phyloP scores from a whole-genome alignment of 2,113 vertebrate species.

The Ctenomys sociabilis region DNA sequence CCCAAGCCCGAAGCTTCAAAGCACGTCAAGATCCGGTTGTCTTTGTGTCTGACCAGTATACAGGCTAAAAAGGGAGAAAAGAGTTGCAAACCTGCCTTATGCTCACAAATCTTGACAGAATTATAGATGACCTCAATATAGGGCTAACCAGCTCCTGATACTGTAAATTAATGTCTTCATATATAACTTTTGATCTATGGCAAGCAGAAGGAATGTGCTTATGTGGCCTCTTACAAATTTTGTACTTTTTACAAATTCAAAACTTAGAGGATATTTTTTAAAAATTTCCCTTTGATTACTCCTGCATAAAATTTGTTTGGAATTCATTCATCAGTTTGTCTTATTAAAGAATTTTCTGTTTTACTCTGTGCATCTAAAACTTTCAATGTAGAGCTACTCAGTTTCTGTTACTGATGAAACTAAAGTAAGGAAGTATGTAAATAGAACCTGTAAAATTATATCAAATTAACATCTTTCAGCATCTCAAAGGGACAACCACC shows the following conservation, averaged over 20 bases:
- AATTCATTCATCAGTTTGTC: not conserved
- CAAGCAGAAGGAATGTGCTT: slow-evolving; percentile 42
- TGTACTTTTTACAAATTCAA: not conserved
- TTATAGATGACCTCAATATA: not conserved
- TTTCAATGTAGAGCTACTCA: not conserved
- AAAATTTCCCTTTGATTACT: slow-evolving; percentile 38
- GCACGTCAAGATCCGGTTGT: not conserved
- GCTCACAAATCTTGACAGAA: not conserved
- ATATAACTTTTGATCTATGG: not conserved
- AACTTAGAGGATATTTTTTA: slow-evolving; percentile 31
- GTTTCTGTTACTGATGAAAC: not conserved
- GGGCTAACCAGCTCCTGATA: not conserved
- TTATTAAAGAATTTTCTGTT: not conserved
- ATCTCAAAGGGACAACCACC: not conserved
- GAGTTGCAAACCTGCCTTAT: slow-evolving; percentile 2
- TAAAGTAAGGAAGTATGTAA: not conserved
- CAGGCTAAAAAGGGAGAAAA: not conserved
- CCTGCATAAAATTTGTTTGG: not conserved
- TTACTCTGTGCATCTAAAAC: not conserved
- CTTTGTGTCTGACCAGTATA: not conserved
- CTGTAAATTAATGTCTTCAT: not conserved
- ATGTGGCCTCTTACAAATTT: not conserved
- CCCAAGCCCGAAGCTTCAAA: slow-evolving; percentile 21
- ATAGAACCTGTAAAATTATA: not conserved
- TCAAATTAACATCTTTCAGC: not conserved